These are phyloP conservation scores for Parus major DNA, from an alignment of 2,113 vertebrate genomes.

Conservation along the genomic window DNA sequence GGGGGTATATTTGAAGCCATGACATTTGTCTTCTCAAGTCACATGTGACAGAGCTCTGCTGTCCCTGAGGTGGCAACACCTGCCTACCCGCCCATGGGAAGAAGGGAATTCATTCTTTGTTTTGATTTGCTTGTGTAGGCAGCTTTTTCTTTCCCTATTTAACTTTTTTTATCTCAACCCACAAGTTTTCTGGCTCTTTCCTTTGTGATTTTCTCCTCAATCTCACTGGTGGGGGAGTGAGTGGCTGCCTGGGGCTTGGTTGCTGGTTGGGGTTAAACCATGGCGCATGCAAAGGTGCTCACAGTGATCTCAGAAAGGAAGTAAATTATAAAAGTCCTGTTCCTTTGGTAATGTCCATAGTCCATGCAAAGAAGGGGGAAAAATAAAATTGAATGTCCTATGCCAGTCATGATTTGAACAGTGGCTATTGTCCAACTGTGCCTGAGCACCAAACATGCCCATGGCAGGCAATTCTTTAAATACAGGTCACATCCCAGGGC, in stretches of 20 bases:
- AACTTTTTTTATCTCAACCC: background rate
- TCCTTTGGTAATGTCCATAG: background rate
- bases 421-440: background rate
- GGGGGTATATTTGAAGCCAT: background rate
- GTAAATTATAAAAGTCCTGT: background rate
- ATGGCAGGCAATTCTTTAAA: background rate
- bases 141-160: background rate
- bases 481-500: too few relatives aligned
- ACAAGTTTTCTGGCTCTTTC: background rate
- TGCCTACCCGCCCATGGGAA: background rate
- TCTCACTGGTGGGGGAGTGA: background rate
- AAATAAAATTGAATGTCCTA: rapidly evolving
- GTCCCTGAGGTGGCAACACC: background rate
- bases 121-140: background rate
- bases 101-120: background rate
- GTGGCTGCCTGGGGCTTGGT: too few relatives aligned
- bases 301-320: background rate
- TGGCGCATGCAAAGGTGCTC: background rate
- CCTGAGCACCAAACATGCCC: background rate
- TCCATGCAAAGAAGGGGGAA: background rate
- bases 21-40: rapidly evolving
- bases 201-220: too few relatives aligned
- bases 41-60: rapidly evolving
- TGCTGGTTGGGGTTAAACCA: background rate
- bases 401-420: background rate